Evolutionary conservation across 2,888 invertebrate genomes (phyloP), one percentile per base, ranked within the genome.

Genomic region (Pseudolycoriella hygida): DNA sequence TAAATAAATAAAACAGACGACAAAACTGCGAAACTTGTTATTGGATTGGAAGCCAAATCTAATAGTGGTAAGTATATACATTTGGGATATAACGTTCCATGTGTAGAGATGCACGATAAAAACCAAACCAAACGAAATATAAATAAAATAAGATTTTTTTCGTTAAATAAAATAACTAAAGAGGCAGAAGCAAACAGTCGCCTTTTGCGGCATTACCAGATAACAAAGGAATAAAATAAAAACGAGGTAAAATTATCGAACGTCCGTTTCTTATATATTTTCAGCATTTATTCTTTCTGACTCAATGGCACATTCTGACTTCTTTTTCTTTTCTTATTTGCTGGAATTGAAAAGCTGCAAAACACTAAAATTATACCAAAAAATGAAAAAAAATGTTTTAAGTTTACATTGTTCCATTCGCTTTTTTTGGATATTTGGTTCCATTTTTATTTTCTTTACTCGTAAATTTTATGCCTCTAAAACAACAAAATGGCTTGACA

Each of bases 141-240:
- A 25, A 25, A 25, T 25, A 25, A 25, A 25, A 25, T 25, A 25
- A 25, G 25, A 25, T 17, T 40, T 40, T 19, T 6, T 40, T 40
- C 10, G 17, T 6, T 20, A 19, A 8, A 41, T 41, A 41, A 25
- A 25, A 25, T 25, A 25, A 25, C 25, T 25, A 25, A 25, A 25
- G n/a, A 25, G 25, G 25, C 25, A 25, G 25, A 25, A 38, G 38
- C 40, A 19, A 40, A 40, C 40, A 40, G 40, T 40, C 40, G 40
- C n/a, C 19, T 40, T 40, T 18, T 40, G 40, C 40, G 40, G 40
- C 19, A 18, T 18, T 40, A 8, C n/a, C 25, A 25, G 15, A 17
- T 18, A 17, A 34, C 15, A 40, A 40, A 18, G 18, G 40, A 40
- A 40, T 40, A 40, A 40, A 40, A 40, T 40, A 40, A 40, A 40